Evolutionary conservation across 2,113 vertebrate species (phyloP), one percentile per base, ranked within the genome.

Genomic region (Damaliscus lunatus): DNA sequence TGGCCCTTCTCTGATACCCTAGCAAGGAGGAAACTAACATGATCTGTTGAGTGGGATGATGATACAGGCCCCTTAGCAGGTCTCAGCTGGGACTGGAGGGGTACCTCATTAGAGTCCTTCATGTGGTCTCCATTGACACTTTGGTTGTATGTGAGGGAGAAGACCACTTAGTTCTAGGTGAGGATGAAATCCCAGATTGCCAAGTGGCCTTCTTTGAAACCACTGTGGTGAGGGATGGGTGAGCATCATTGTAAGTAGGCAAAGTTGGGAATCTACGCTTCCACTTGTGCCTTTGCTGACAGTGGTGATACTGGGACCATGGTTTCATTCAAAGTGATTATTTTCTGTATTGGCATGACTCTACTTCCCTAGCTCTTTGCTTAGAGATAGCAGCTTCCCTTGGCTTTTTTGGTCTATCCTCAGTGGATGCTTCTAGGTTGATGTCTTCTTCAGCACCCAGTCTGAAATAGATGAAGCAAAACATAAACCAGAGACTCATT

Each of bases 111-210:
- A 19, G 2, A 31, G 3, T 11, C 33, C 31, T 17, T 33, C 16
- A 6, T 1, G 15, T 59, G n/a, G 2, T 52, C 12, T 92, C n/a
- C 7, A 52, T 10, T 46, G 36, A 52, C 33, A 23, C 8, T 55
- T 2, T 33, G 1, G 1, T 15, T 80, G 9, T 40, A 1, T 31
- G 10, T 29, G 17, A 16, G 4, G 7, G 62, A 17, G 3, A 6
- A 40, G 67, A 7, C 13, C 53, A 15, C 27, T 77, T 23, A 53
- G 7, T 59, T 6, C 1, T 16, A 81, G 11, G 1, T 25, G 71
- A 14, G 2, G 8, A 43, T 17, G 8, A 8, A 92, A 67, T 57
- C 7, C 0, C 7, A 46, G 27, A 13, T 88, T 0, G 0, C 13
- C 7, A 36, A 5, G 8, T 19, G 46, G 23, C 13, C n/a, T 48